Evolutionary conservation across 2,113 vertebrate genomes (phyloP), one percentile per base, ranked within the genome.

Genomic region (Mus spicilegus): DNA sequence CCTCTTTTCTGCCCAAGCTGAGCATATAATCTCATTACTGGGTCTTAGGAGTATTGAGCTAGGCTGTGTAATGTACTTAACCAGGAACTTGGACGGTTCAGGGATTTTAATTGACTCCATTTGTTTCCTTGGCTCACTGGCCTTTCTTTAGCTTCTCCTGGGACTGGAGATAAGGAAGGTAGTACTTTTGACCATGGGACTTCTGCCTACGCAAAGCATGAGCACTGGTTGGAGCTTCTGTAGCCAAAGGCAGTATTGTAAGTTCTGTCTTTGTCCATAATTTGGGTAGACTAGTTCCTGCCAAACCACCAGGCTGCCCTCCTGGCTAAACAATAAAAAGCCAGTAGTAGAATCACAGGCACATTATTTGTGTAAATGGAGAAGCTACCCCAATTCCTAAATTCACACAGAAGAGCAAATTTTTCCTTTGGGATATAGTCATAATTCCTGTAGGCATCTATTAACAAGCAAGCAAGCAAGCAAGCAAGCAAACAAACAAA

Each of bases 11-110:
- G 75, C 19, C 61, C 93, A 54, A 56, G 96, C 51, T 96, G 36
- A 97, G 90, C 58, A 92, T 95, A 36, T 86, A 94, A 91, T 95
- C 86, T 92, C 95, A 77, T 95, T 95, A 93, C 22, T 89, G 77
- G 89, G 89, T 78, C 36, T 95, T 97, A 94, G 51, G 84, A 54
- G 28, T 86, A 84, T 86, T 0, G 2, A 97, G 91, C 90, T 78
- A 69, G 61, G n/a, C 78, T 96, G 73, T 92, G 73, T 94, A 96
- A 97, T 84, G 61, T 95, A 75, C 82, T 96, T 98, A 96, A 96
- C 51, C 78, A 93, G 61, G 46, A 96, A 96, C 1, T 70, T 95
- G 95, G 92, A 92, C 92, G 88, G 95, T 81, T 78, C 63, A 49
- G 86, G 28, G 33, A 42, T 89, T 97, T 95, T 95, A 95, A 97